Base-by-base conservation (phyloP, 2,888 invertebrate species). In the Netelia melanura region DNA sequence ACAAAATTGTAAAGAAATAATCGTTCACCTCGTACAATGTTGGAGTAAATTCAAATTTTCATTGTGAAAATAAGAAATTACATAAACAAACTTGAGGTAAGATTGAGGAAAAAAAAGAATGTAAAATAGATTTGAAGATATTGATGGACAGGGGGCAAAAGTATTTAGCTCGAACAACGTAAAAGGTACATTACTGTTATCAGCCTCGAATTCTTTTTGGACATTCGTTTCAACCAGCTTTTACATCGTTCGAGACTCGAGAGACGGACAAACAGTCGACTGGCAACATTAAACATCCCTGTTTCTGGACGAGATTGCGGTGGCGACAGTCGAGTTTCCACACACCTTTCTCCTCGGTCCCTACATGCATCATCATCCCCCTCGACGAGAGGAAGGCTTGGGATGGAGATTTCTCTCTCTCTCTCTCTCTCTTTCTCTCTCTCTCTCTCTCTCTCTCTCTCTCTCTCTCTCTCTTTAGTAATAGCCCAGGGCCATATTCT, bases 271-370 rank as follows among this genome's bases (percentile, higher is more conserved):
- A 54, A 70, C 75, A 75, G 48, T 58, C 68, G 58, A 10, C 10
- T 17, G 43, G 64, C 71, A 77, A 67, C 64, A 48, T 48, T 72
- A 72, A 77, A 82, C 72, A 67, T 67, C 30, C 30, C 67, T 52
- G 70, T 65, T 67, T 71, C 17, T 30, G 58, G 11, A 67, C 38
- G 58, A 71, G 77, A 82, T 82, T 76, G 75, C 56, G 62, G 62
- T 44, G 67, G 58, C 71, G 77, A 82, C 77, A 72, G 56, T 71
- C 58, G 67, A 77, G 82, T 71, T 65, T 77, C 58, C 65, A 8
- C 70, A 64, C 62, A 70, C 70, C 70, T 56, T 81, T 54, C 25
- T 23, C 30, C 14, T 65, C 21, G 17, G 21, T 25, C 14, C 9
- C 23, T 52, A 17, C 1, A 44, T 67, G 21, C 30, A 30, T 30